These are phyloP conservation scores for Lasiurus cinereus DNA, from an alignment of 2,113 vertebrate genomes.

Conservation along the genomic window DNA sequence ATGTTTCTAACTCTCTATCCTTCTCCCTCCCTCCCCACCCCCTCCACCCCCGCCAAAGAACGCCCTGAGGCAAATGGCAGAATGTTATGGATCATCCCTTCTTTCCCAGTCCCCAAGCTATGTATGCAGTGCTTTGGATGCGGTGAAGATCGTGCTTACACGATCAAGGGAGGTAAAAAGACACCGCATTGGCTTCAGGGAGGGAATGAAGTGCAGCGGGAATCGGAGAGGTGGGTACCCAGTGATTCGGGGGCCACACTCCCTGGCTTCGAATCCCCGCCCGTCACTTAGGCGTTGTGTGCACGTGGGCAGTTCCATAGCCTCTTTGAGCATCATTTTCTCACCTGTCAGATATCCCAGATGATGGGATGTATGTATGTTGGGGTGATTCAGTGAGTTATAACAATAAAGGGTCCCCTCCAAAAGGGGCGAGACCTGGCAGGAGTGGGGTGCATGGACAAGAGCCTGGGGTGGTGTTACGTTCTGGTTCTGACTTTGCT, in stretches of 20 bases:
- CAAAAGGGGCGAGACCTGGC: no score
- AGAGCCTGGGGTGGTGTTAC: neutral
- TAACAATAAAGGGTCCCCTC: neutral
- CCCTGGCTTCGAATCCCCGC: neutral
- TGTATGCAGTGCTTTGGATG: neutral
- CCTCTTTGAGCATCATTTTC: neutral
- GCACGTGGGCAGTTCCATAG: neutral
- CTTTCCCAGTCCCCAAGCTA: neutral
- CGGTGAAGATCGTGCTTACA: neutral
- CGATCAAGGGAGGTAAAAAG: neutral
- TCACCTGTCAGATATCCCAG: neutral
- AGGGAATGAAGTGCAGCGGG: neutral
- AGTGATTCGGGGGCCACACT: neutral
- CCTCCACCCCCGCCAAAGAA: rapidly evolving
- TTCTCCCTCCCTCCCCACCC: no score
- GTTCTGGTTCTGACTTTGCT: neutral
- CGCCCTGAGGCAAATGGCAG: neutral
- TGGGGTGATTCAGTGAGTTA: neutral
- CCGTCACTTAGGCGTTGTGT: neutral
- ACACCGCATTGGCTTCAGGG: neutral
- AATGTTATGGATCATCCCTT: neutral
- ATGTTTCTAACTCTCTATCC: no score
- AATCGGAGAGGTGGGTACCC: neutral
- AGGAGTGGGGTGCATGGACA: neutral
- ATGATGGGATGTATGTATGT: neutral